phyloP scores from a whole-genome alignment of 2,888 invertebrate genomes.

The Myopa testacea region DNA sequence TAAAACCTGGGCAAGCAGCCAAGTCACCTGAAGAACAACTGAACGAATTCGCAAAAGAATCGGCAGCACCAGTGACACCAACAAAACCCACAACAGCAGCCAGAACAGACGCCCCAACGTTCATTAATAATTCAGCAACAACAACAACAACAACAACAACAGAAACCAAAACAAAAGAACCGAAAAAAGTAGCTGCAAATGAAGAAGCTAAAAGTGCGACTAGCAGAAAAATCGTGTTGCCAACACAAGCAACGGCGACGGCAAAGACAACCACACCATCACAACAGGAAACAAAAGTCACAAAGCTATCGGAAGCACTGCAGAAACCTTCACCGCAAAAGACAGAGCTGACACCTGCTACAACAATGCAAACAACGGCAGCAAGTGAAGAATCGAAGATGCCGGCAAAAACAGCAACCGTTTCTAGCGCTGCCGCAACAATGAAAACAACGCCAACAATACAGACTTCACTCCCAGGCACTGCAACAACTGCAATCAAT shows the following conservation, averaged over 20 bases:
- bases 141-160: conserved; percentile 49
- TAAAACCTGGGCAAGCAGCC: conserved; percentile 65
- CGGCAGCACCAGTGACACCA: conserved; percentile 47
- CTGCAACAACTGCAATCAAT: conserved; percentile 54
- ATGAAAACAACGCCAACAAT: conserved; percentile 47
- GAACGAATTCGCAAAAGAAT: conserved; percentile 51
- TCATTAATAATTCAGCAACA: conserved; percentile 51
- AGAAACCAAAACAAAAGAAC: conserved; percentile 43
- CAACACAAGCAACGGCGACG: conserved; percentile 39
- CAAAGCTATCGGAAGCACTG: conserved; percentile 40
- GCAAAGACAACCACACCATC: conserved; percentile 52
- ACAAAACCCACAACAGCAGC: conserved; percentile 44
- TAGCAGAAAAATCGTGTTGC: not conserved
- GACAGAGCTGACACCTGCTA: not conserved
- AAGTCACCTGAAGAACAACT: conserved; percentile 65
- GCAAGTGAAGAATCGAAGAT: conserved; percentile 33
- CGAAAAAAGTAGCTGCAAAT: conserved; percentile 10
- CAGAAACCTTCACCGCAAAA: conserved; percentile 40
- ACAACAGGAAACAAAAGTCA: conserved; percentile 43
- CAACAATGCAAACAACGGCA: conserved; percentile 5
- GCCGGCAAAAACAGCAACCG: conserved; percentile 39
- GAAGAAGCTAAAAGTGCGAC: conserved; percentile 40
- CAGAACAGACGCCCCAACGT: conserved; percentile 40
- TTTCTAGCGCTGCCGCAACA: conserved; percentile 29
- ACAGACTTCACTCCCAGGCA: conserved; percentile 44